phyloP scores from a whole-genome alignment of 2,113 vertebrate genomes.

The Myotis yumanensis region DNA sequence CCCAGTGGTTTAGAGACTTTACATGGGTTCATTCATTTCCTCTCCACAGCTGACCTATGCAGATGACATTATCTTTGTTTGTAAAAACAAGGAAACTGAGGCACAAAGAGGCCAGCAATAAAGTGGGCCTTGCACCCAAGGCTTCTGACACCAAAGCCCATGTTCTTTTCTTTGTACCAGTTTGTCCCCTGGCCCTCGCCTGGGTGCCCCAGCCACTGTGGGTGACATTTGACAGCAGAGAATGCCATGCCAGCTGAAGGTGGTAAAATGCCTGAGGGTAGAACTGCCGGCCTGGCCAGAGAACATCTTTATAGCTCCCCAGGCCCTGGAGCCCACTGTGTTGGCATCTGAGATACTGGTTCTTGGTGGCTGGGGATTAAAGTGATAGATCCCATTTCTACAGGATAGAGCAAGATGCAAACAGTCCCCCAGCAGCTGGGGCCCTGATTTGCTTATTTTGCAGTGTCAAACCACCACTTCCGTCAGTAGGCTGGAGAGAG shows the following conservation, averaged over 20 bases:
- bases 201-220: not conserved
- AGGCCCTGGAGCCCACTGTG: not conserved
- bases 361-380: not conserved
- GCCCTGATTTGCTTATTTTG: constrained; percentile 35
- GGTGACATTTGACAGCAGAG: not conserved
- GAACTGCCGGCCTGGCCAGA: not conserved
- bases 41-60: not conserved
- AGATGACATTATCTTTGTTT: not conserved
- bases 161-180: accelerated
- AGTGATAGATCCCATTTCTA: not conserved
- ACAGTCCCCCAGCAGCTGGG: not conserved
- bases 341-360: not conserved
- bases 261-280: not conserved
- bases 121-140: not conserved
- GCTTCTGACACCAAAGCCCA: not conserved
- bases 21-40: not conserved
- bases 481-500: not conserved
- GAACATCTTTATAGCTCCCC: not conserved
- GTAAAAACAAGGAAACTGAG: not conserved
- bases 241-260: not conserved
- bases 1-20: not conserved
- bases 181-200: not conserved
- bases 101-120: not conserved
- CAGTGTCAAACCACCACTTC: not conserved
- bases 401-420: not conserved